These are phyloP conservation scores for human (Homo sapiens) DNA, from an alignment of 2,113 vertebrate species.

Conservation along the genomic window GRCh38 chr2:198570001-198570500, in stretches of 20 bases:
- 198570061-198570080: not conserved
- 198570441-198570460: not conserved
- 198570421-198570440: not conserved
- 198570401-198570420: not conserved
- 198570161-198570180: not conserved
- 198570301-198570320: not conserved
- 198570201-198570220: not conserved
- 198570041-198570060: not conserved
- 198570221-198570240: not conserved
- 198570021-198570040: no score
- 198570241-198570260: not conserved
- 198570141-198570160: not conserved
- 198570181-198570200: not conserved
- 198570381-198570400: not conserved
- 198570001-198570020: no score
- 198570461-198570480: not conserved
- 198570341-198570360: not conserved
- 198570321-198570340: not conserved
- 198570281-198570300: not conserved
- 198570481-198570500: not conserved
- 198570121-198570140: not conserved
- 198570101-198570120: not conserved
- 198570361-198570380: not conserved
- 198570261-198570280: not conserved
- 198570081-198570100: not conserved